A percentile compares a stretch with the other conserved stretches of the same genome.
phyloP scores from a whole-genome alignment of 2,888 invertebrate species.

The Lycia hirtaria region DNA sequence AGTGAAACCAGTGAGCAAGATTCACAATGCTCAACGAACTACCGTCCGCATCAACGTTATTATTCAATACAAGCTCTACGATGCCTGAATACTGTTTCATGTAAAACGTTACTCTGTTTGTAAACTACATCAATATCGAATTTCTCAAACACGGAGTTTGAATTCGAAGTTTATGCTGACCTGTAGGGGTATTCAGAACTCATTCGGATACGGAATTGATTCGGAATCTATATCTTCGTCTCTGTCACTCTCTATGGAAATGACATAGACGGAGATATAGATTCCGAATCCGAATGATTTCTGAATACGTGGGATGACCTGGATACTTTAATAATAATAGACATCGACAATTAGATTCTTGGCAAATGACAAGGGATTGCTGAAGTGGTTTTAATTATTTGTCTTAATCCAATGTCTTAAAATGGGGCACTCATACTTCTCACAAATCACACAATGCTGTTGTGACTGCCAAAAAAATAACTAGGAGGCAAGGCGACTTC shows the following conservation, averaged over 20 bases:
- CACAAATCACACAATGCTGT: too few species aligned
- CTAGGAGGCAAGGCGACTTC: too few species aligned
- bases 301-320: too few species aligned
- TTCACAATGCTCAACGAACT: conserved; percentile 47
- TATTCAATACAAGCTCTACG: conserved; percentile 45
- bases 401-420: not conserved
- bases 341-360: conserved; percentile 18
- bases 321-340: conserved; percentile 15
- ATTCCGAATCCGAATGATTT: too few species aligned
- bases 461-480: too few species aligned
- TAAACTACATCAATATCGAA: conserved; percentile 37
- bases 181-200: too few species aligned
- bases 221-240: too few species aligned
- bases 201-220: too few species aligned
- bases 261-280: too few species aligned
- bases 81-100: conserved; percentile 39
- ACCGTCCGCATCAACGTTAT: conserved; percentile 46
- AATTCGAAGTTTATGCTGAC: conserved; percentile 14
- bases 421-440: too few species aligned
- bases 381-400: conserved; percentile 12
- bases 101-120: conserved; percentile 38
- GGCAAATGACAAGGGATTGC: conserved; percentile 10
- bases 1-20: conserved; percentile 50
- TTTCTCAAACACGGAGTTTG: conserved; percentile 28
- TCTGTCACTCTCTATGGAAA: too few species aligned